These are phyloP conservation scores for Meriones unguiculatus DNA, from an alignment of 2,113 vertebrate genomes.

Conservation along the genomic window DNA sequence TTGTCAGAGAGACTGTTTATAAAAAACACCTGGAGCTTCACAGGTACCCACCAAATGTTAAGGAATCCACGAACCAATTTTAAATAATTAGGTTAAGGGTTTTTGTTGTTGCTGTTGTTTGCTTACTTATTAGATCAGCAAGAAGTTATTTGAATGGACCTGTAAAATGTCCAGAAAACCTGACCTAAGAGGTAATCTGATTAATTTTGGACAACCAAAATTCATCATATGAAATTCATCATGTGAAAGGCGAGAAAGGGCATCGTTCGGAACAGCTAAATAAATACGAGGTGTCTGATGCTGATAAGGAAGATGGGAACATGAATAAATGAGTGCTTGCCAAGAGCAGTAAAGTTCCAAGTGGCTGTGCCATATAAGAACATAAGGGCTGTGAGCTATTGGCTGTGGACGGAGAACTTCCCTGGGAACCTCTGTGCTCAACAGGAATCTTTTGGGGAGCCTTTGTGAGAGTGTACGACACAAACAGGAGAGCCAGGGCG, in stretches of 20 bases:
- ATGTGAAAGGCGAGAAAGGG: neutral
- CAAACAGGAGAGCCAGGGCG: neutral
- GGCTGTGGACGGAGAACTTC: neutral
- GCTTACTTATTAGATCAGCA: neutral
- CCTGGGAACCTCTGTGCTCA: neutral
- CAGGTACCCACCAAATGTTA: neutral
- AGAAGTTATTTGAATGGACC: neutral
- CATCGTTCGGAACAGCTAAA: neutral
- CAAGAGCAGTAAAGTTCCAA: neutral
- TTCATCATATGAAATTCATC: no score
- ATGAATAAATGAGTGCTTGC: neutral
- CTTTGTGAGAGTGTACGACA: neutral
- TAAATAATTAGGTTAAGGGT: neutral
- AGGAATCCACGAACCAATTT: neutral
- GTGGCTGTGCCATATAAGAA: neutral
- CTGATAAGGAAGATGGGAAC: neutral
- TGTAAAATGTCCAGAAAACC: neutral
- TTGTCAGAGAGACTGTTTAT: neutral
- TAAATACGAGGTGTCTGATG: no score
- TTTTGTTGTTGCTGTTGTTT: neutral
- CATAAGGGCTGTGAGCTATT: neutral
- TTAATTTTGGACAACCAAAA: neutral
- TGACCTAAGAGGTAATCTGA: neutral
- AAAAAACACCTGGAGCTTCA: neutral
- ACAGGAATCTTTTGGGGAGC: neutral